Conservation (phyloP, 2,888 invertebrate genomes). For the Ptychoptera albimana region DNA sequence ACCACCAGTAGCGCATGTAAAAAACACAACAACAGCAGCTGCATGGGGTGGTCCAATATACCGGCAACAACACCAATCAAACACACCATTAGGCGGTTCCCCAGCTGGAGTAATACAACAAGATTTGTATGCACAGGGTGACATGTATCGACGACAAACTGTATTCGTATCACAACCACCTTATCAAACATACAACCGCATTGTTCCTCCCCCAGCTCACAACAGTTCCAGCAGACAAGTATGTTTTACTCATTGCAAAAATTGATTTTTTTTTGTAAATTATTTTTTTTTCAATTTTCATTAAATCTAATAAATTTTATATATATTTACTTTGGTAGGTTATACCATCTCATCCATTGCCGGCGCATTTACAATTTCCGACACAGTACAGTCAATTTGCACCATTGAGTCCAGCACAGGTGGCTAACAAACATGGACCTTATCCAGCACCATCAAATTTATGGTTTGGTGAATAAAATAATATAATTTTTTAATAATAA, state of each 20-base stretch:
- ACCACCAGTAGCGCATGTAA: slow-evolving; percentile 31
- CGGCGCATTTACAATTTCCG: slow-evolving; percentile 67
- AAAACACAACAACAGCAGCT: slow-evolving; percentile 22
- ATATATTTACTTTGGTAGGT: slow-evolving; percentile 32
- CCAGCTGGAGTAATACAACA: slow-evolving; percentile 27
- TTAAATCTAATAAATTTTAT: slow-evolving; percentile 3
- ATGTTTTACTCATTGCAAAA: slow-evolving; percentile 6
- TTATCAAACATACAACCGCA: slow-evolving; percentile 27
- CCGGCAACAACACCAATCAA: slow-evolving; percentile 37
- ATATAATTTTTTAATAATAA: slow-evolving; percentile 1
- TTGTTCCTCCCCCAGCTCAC: slow-evolving; percentile 31
- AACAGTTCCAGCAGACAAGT: slow-evolving; percentile 32
- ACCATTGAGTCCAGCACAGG: slow-evolving; percentile 32
- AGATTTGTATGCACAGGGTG: slow-evolving; percentile 32
- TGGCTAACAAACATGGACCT: slow-evolving; percentile 31
- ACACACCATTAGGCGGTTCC: slow-evolving; percentile 31
- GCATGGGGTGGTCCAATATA: slow-evolving; percentile 30
- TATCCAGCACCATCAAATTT: slow-evolving; percentile 29
- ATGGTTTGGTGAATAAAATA: slow-evolving; percentile 31
- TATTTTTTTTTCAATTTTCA: slow-evolving; percentile 2
- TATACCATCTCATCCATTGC: slow-evolving; percentile 55
- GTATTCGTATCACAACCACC: slow-evolving; percentile 47
- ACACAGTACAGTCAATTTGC: slow-evolving; percentile 41
- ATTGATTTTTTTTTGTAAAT: background rate
- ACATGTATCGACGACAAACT: slow-evolving; percentile 46